Evolutionary conservation across 2,797 vertebrate species (phyloP).

Genomic region (Dallia pectoralis): DNA sequence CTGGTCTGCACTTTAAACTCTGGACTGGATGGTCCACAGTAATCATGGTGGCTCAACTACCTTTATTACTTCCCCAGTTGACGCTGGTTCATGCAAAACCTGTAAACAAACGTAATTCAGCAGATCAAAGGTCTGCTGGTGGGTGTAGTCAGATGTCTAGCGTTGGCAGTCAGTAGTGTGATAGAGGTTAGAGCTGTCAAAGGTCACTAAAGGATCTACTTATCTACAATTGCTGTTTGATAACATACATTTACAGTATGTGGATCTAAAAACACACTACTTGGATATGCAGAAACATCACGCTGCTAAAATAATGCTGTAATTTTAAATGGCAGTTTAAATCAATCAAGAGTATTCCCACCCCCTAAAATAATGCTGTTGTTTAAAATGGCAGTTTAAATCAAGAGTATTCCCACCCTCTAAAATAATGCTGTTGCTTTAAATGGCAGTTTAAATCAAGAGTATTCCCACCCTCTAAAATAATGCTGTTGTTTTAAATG

Average conservation of each 20-base stretch:
- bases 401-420: too few species aligned
- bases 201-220: too few species aligned
- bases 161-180: not conserved
- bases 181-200: not conserved
- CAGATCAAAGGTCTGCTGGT: slow-evolving; percentile 3
- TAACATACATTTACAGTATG: not conserved
- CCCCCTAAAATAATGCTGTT: too few species aligned
- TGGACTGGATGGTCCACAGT: not conserved
- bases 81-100: not conserved
- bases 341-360: too few species aligned
- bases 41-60: not conserved
- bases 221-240: too few species aligned
- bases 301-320: not conserved
- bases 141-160: not conserved
- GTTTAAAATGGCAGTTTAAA: too few species aligned
- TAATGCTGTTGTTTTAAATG: too few species aligned
- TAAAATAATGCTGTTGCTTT: too few species aligned
- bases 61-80: not conserved
- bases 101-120: not conserved
- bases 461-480: too few species aligned
- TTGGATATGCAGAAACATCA: not conserved
- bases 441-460: too few species aligned
- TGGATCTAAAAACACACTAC: not conserved
- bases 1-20: not conserved
- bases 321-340: too few species aligned